Evolutionary conservation across 2,113 vertebrate genomes (phyloP).

Genomic region (Pangasianodon hypophthalmus): DNA sequence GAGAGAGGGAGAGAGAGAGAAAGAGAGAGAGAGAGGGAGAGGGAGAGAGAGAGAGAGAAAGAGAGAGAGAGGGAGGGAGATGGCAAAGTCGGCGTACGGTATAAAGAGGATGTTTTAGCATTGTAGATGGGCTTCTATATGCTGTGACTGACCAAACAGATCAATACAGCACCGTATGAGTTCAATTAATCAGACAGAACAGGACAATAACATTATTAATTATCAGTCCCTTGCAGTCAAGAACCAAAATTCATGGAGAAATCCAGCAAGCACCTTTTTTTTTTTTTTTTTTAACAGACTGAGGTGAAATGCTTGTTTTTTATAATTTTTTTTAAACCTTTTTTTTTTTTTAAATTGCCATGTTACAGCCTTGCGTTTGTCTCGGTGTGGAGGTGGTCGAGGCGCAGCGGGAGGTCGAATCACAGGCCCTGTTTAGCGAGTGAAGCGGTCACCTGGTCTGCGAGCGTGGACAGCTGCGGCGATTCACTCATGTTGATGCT

Average conservation of each 20-base stretch:
- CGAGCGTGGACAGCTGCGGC: constrained; percentile 85
- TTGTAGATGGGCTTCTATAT: constrained; percentile 20
- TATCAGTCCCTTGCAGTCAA: constrained; percentile 17
- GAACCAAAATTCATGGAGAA: constrained; percentile 47
- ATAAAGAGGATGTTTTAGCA: constrained; percentile 10
- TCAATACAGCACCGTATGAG: constrained; percentile 42
- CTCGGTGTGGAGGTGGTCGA: constrained; percentile 11
- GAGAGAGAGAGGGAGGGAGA: neutral
- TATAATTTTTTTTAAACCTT: constrained; percentile 59
- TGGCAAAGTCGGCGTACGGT: constrained; percentile 26
- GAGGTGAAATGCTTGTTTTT: constrained; percentile 66
- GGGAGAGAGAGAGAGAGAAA: constrained; percentile 14
- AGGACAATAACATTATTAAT: constrained; percentile 41
- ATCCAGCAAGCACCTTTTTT: constrained; percentile 51
- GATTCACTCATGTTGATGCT: constrained; percentile 89
- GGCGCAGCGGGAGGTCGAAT: constrained; percentile 59
- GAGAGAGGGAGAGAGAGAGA: constrained; percentile 12
- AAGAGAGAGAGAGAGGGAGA: neutral
- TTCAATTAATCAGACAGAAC: constrained; percentile 31
- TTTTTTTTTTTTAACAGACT: constrained; percentile 49
- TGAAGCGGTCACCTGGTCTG: constrained; percentile 88
- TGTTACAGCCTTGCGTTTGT: constrained; percentile 39
- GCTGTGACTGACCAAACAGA: constrained; percentile 39
- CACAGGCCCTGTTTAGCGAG: constrained; percentile 95
- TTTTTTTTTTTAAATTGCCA: constrained; percentile 58